These are phyloP conservation scores for Limnephilus auricula DNA, from an alignment of 2,888 invertebrate species.

Conservation along the genomic window DNA sequence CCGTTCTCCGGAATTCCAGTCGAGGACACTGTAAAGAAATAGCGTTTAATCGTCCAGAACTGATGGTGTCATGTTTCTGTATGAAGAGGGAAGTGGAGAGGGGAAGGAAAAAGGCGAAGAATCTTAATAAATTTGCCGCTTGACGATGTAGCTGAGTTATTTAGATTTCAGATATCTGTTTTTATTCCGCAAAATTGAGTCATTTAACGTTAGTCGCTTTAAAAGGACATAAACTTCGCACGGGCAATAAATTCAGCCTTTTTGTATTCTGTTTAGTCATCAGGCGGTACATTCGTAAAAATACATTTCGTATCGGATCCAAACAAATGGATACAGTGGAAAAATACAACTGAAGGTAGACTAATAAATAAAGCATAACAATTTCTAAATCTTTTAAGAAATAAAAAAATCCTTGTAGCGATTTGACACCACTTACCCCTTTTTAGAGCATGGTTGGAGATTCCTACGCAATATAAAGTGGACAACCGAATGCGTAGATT, in stretches of 20 bases:
- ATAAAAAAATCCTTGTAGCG: neutral
- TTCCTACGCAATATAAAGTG: no score
- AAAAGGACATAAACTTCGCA: conserved; percentile 23
- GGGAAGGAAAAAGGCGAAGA: neutral
- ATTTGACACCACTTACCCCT: no score
- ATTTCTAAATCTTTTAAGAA: no score
- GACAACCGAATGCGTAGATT: no score
- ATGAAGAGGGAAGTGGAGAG: neutral
- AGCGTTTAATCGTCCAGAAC: conserved; percentile 21
- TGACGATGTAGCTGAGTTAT: conserved; percentile 21
- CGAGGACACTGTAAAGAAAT: neutral
- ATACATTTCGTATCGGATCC: neutral
- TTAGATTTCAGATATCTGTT: conserved; percentile 4
- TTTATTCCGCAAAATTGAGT: neutral
- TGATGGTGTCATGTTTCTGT: conserved; percentile 18
- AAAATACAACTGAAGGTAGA: neutral
- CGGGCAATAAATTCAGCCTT: neutral
- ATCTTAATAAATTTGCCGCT: conserved; percentile 9
- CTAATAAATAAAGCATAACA: neutral
- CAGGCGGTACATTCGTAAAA: neutral
- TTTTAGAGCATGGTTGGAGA: no score
- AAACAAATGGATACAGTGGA: neutral
- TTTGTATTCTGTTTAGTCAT: neutral
- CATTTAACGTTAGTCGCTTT: conserved; percentile 15
- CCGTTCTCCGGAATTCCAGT: neutral